Evolutionary conservation across 2,888 invertebrate species (phyloP), one percentile per base, ranked within the genome.

Genomic region (Dione vanillae): DNA sequence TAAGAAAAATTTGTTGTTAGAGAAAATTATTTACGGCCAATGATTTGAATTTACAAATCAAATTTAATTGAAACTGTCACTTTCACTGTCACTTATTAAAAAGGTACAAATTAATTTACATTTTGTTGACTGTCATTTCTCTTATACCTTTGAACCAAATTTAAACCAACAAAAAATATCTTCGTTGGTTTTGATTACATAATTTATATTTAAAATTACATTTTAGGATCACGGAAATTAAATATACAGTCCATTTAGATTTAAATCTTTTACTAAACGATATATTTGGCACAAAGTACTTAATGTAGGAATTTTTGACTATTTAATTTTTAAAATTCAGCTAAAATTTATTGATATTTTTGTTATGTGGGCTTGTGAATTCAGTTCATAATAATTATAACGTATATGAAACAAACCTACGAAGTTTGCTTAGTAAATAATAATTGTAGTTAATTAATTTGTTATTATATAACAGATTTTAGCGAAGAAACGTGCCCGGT

Each of bases 401-500:
- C n/a, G n/a, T n/a, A n/a, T n/a, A n/a, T n/a, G n/a, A n/a, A n/a
- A n/a, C n/a, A n/a, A n/a, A n/a, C n/a, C n/a, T 27, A 27, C n/a
- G n/a, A n/a, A n/a, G n/a, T n/a, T n/a, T n/a, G n/a, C n/a, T n/a
- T n/a, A n/a, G n/a, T n/a, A n/a, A n/a, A n/a, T n/a, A 27, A 37
- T 20, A 52, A 7, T 27, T 14, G 35, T 9, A 54, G n/a, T 54
- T n/a, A 5, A 35, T 35, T 54, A 54, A 54, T 54, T 54, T 54
- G 37, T 37, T 54, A 54, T 37, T 37, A 54, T 16, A 27, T 12
- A 52, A 52, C 14, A 54, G 9, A 54, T 9, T 1, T 35, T 12
- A 8, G 35, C 37, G 12, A 35, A 14, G 37, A 37, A 56, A 66
- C 66, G 66, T 47, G 54, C 37, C 47, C 56, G 56, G 56, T 41